phyloP scores from a whole-genome alignment of 1,140 invertebrate genomes.

The Sycophila sp. region DNA sequence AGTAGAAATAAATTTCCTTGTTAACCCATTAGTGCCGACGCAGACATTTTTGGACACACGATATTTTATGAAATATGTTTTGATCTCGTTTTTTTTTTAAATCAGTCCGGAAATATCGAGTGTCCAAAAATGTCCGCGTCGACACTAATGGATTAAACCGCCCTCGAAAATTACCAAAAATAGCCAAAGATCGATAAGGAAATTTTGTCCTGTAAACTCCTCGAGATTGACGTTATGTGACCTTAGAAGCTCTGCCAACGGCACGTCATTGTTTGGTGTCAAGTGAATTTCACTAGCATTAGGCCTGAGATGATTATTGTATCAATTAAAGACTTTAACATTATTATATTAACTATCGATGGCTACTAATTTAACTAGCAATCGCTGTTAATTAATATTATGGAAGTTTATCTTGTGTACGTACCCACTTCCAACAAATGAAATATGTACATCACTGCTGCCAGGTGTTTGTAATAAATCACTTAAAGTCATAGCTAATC shows the following conservation, averaged over 20 bases:
- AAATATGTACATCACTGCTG: conserved; percentile 35
- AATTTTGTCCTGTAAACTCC: conserved; percentile 37
- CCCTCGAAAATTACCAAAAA: conserved; percentile 43
- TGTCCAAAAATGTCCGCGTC: too few species aligned
- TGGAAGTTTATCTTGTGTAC: not conserved
- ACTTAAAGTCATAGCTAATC: conserved; percentile 28
- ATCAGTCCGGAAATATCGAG: too few species aligned
- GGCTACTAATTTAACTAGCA: not conserved
- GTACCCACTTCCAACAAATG: conserved; percentile 38
- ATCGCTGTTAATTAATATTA: not conserved
- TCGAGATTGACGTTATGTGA: not conserved
- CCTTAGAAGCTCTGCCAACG: conserved; percentile 24
- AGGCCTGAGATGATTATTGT: not conserved
- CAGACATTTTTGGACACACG: too few species aligned
- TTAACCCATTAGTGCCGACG: too few species aligned
- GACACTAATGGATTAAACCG: too few species aligned
- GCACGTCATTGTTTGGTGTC: not conserved
- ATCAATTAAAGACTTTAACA: not conserved
- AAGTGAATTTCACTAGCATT: conserved; percentile 2
- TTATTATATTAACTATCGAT: not conserved
- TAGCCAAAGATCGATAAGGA: conserved; percentile 46
- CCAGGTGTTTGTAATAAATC: conserved; percentile 36
- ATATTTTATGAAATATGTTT: too few species aligned
- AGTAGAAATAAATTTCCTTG: too few species aligned
- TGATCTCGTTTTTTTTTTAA: too few species aligned